Conservation (phyloP, 1,140 invertebrate genomes). For the Drosophila arizonae region DNA sequence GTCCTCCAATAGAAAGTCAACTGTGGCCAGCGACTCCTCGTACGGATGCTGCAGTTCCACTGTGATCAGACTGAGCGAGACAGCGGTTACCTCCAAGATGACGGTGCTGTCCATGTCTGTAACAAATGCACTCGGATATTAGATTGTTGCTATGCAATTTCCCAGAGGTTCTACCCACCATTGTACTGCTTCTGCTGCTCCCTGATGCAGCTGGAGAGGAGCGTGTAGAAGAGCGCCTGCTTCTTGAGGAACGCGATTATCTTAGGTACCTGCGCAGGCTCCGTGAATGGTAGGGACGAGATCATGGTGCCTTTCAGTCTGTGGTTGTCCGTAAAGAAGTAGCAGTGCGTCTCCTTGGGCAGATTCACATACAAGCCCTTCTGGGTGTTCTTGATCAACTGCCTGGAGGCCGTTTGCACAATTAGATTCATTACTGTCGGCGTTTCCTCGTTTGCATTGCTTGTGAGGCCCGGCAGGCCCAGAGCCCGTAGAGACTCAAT, state of each 20-base stretch:
- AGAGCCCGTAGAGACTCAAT: constrained; percentile 52
- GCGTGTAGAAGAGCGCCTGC: constrained; percentile 95
- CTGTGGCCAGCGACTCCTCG: constrained; percentile 95
- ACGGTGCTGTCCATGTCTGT: constrained; percentile 90
- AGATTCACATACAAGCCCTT: constrained; percentile 87
- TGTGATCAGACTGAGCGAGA: constrained; percentile 94
- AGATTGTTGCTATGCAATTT: background rate
- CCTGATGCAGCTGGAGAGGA: constrained; percentile 94
- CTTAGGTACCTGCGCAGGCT: constrained; percentile 95
- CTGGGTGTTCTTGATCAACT: constrained; percentile 58
- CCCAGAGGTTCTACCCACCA: constrained; percentile 48
- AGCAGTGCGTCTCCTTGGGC: constrained; percentile 96
- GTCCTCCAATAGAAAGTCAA: constrained; percentile 94
- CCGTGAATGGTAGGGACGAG: constrained; percentile 94
- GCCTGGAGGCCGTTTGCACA: constrained; percentile 66
- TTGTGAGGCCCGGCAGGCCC: constrained; percentile 29
- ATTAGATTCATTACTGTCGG: constrained; percentile 68
- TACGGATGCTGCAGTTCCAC: constrained; percentile 96
- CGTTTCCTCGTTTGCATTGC: background rate
- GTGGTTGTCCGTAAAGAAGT: constrained; percentile 93
- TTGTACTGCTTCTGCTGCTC: constrained; percentile 89
- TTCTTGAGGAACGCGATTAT: constrained; percentile 93
- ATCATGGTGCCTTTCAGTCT: constrained; percentile 91
- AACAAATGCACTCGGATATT: constrained; percentile 20
- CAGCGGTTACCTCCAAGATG: constrained; percentile 95